Evolutionary conservation across 2,113 vertebrate species (phyloP), one percentile per base, ranked within the genome.

Genomic region (Romanogobio albipinnatus): DNA sequence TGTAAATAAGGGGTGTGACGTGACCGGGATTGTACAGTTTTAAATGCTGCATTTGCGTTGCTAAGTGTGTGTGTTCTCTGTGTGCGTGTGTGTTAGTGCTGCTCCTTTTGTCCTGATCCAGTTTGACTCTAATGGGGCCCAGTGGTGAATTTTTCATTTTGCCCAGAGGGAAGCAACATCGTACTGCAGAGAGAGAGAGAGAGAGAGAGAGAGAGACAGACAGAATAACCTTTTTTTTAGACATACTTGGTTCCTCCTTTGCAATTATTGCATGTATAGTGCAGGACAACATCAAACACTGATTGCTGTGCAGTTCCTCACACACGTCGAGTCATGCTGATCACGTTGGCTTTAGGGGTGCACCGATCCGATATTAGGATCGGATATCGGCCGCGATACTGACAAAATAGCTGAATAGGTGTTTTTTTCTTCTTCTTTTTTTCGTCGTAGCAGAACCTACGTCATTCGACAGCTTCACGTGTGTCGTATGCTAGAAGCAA

Each of bases 141-240:
- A 90, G 91, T 94, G 91, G 93, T 95, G 94, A 94, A 95, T 95
- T 94, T 94, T 95, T 94, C 91, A 95, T 95, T 86, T 92, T 88
- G 91, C 94, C 94, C 91, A 93, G 93, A 93, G 95, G 94, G 93
- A 82, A 80, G 84, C 91, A 85, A 43, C 66, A 86, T 87, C 83
- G 84, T 59, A 83, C 88, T 89, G 85, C 87, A 45, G 77, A 88
- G 82, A 91, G 4, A 89, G 88, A 90, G 79, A 53, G 43, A 45
- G 24, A 53, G 64, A 73, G 51, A 86, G 59, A 51, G 53, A 82
- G 24, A 53, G 51, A 81, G 49, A 82, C 53, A n/a, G n/a, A 86
- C 17, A 70, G 53, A 82, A 49, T n/a, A 4, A 1, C 17, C 22
- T 47, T 45, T 47, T 33, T 78, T 79, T 79, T 26, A 43, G n/a